Conservation (phyloP, 2,113 vertebrate species). For the Euleptes europaea region DNA sequence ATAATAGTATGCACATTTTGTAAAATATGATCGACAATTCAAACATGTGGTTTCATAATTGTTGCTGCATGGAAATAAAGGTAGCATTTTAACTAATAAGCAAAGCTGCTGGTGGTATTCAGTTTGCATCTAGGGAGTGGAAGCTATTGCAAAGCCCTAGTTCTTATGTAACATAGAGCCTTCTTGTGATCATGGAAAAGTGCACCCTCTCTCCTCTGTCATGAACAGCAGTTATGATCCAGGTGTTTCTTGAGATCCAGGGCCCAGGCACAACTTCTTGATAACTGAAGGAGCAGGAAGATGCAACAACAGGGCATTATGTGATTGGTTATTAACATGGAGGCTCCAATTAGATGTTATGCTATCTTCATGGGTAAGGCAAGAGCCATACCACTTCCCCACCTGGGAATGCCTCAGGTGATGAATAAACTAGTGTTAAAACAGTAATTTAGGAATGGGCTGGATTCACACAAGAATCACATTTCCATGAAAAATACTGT, state of each 20-base stretch:
- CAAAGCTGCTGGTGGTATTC: not conserved
- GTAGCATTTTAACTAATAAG: not conserved
- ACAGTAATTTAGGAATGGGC: not conserved
- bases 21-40: constrained; percentile 31
- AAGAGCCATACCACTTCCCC: not conserved
- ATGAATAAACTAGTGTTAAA: not conserved
- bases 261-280: not conserved
- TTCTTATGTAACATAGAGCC: not conserved
- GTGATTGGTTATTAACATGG: not conserved
- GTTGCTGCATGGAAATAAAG: constrained; percentile 10
- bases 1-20: not conserved
- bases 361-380: not conserved
- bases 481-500: not conserved
- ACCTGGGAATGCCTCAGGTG: not conserved
- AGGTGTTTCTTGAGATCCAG: not conserved
- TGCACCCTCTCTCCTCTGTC: not conserved
- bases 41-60: not conserved
- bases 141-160: not conserved
- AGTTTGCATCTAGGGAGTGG: not conserved
- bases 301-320: not conserved
- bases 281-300: not conserved
- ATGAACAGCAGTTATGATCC: not conserved
- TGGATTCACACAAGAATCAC: not conserved
- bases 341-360: not conserved
- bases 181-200: not conserved